Percentiles rank a stretch among this genome's conserved stretches.
Evolutionary conservation across 1,140 invertebrate genomes (phyloP).

Genomic region (Drosophila paulistorum): DNA sequence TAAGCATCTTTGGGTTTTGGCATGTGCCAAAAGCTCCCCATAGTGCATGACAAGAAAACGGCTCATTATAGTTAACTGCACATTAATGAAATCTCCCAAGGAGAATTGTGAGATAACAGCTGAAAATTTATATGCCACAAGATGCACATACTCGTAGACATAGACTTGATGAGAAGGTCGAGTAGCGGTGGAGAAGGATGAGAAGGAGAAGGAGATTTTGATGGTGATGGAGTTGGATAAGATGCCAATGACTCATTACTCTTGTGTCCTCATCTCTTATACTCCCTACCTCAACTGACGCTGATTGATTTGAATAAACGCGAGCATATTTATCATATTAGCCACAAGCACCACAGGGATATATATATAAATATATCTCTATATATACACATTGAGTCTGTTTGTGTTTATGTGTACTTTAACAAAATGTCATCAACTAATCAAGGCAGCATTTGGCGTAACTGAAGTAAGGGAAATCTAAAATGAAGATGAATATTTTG

Average conservation of each 20-base stretch:
- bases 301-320: slow-evolving; percentile 82
- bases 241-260: slow-evolving; percentile 20
- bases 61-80: slow-evolving; percentile 76
- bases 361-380: slow-evolving; percentile 2
- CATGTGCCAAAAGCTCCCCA: slow-evolving; percentile 33
- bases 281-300: slow-evolving; percentile 52
- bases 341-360: slow-evolving; percentile 54
- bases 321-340: slow-evolving; percentile 81
- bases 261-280: neutral
- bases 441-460: slow-evolving; percentile 56
- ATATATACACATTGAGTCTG: neutral
- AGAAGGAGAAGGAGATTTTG: neutral
- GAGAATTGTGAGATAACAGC: slow-evolving; percentile 47
- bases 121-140: slow-evolving; percentile 65
- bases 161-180: slow-evolving; percentile 6
- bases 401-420: slow-evolving; percentile 18
- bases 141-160: slow-evolving; percentile 37
- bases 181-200: slow-evolving; percentile 10
- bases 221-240: slow-evolving; percentile 15
- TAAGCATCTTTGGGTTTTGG: slow-evolving; percentile 17
- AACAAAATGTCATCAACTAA: slow-evolving; percentile 76
- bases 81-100: slow-evolving; percentile 73
- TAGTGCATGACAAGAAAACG: slow-evolving; percentile 27
- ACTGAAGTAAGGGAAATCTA: slow-evolving; percentile 12
- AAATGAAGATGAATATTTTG: slow-evolving; percentile 76